A percentile compares a stretch with the other conserved stretches of the same genome.
phyloP scores from a whole-genome alignment of 2,888 invertebrate genomes.

The Zhuqinia jingwanae region DNA sequence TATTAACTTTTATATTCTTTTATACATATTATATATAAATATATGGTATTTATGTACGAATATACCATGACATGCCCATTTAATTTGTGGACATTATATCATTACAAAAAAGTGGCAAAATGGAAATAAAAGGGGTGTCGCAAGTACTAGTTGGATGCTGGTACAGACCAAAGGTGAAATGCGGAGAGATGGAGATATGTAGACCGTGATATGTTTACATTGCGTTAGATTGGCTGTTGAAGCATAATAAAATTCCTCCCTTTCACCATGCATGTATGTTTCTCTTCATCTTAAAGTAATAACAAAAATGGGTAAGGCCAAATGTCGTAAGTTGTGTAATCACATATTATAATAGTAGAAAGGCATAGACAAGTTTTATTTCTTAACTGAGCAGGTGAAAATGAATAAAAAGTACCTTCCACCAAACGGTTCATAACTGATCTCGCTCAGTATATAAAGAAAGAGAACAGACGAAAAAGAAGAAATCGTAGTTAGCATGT shows the following conservation, averaged over 20 bases:
- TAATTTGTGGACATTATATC: no score
- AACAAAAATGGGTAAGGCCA: slow-evolving; percentile 24
- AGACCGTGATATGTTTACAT: no score
- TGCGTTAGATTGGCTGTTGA: no score
- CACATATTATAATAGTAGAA: neutral
- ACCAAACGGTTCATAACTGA: slow-evolving; percentile 37
- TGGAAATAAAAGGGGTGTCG: neutral
- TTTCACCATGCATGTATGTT: neutral
- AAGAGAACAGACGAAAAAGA: slow-evolving; percentile 10
- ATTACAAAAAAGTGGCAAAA: no score
- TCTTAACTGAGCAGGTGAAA: slow-evolving; percentile 55
- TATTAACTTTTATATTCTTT: no score
- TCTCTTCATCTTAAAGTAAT: neutral
- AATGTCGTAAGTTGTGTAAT: slow-evolving; percentile 14
- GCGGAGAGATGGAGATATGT: no score
- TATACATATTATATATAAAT: no score
- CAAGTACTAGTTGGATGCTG: slow-evolving; percentile 62
- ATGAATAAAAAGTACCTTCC: slow-evolving; percentile 56
- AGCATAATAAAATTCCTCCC: no score
- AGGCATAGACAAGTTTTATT: neutral
- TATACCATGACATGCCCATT: no score
- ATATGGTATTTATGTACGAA: no score
- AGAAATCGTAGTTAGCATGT: slow-evolving; percentile 18
- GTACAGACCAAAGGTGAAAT: slow-evolving; percentile 43
- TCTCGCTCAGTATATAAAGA: neutral